Base-by-base conservation (phyloP, 2,113 vertebrate genomes). In the Halcyon malimbica region DNA sequence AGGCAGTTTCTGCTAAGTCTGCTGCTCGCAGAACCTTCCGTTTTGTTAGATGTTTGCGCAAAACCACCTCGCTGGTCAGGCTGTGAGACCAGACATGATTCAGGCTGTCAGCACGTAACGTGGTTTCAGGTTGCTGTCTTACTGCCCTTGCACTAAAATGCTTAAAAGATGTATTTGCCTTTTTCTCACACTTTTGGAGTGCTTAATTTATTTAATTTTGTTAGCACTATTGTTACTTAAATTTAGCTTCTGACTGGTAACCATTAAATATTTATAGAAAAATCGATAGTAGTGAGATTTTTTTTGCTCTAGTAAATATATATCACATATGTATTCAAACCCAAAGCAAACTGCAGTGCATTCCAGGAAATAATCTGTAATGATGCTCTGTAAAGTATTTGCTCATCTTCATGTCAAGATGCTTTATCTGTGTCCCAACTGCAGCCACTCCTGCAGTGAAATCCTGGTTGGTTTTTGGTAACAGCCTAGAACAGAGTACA, bases 221-320 rank as follows among this genome's bases (percentile, higher is more conserved):
- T 95, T 97, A 95, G 89, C 0, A 0, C 87, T 95, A 60, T 95
- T 96, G 93, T 96, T 95, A 85, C 89, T 97, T 97, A 96, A 97
- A 96, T 97, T 96, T 96, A 96, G 91, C 93, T 96, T 88, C 83
- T 96, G 91, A 93, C 92, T 95, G 94, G 87, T 96, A 96, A 88
- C 76, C 77, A 90, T 96, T 94, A 96, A 93, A 86, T 83, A 95
- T 94, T 96, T 89, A 95, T 74, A 46, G 71, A 69, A 78, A 91
- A 89, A 96, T 94, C 78, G 0, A 97, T 94, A 64, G 57, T 25
- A 81, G 86, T 83, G 89, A 92, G 89, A 95, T 94, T 95, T 96
- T 95, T 96, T 46, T 46, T 46, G n/a, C 74, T 91, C 16, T 60
- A 92, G 90, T 93, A 93, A 94, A 94, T 96, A 95, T 94, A 94